Base-by-base conservation (phyloP, 2,797 vertebrate genomes). In the Miichthys miiuy region DNA sequence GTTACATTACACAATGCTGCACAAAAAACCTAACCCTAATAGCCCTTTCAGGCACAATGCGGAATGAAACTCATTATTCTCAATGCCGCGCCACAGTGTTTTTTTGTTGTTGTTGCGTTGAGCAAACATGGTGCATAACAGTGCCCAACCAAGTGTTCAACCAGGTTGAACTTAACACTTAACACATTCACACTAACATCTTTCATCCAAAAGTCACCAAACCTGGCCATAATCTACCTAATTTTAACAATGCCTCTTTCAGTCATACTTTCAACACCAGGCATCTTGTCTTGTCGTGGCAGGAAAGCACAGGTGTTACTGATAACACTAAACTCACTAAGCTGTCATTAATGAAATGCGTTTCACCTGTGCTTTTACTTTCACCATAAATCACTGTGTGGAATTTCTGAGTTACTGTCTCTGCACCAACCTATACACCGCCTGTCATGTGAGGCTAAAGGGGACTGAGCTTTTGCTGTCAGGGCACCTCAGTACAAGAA, bases 381-480 rank as follows among this genome's bases (percentile, higher is more conserved):
- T 70, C 42, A 27, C 13, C 13, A 30, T 68, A 62, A 76, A 82
- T 77, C 65, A 62, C 18, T 62, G 66, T n/a, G 48, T 72, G 61
- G 23, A 50, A 61, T 70, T 67, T 82, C 50, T 65, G 68, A 72
- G 72, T 72, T 60, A 72, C 18, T 44, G 55, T 73, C 60, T 79
- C 30, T 8, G 50, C 2, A 70, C 55, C 56, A 44, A 46, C 47
- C 34, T 16, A 3, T 56, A 34, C 69, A 57, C 44, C 30, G 25
- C 52, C 72, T 72, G 70, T 69, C 55, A 5, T 66, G 48, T 47
- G 62, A 46, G 17, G 30, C n/a, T 38, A 10, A 67, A 72, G 41
- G 17, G 9, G 20, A 48, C n/a, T 20, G 51, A 76, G 47, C 47
- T 52, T 67, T 75, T 61, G 23, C 30, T 25, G 38, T 70, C 25